A percentile compares a stretch with the other conserved stretches of the same genome.
Evolutionary conservation across 2,797 vertebrate genomes (phyloP).

Genomic region (Eremophila alpestris): DNA sequence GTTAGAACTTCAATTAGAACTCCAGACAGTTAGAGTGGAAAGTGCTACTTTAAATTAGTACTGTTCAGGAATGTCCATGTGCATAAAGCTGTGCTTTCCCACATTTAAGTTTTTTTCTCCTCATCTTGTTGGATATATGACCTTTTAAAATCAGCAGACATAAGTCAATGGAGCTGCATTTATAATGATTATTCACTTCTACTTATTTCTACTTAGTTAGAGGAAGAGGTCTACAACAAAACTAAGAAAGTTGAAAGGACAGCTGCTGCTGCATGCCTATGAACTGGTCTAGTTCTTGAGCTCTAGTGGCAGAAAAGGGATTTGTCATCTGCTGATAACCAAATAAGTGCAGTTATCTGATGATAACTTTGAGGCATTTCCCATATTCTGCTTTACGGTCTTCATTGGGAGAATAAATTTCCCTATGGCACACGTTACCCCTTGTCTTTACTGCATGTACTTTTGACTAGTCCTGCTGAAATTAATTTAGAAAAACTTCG

Average conservation of each 20-base stretch:
- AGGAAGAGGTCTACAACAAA: background rate
- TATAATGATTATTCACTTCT: background rate
- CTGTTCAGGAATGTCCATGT: background rate
- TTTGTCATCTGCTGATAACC: background rate
- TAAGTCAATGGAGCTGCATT: background rate
- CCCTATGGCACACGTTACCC: background rate
- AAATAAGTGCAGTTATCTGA: background rate
- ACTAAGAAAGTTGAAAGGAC: background rate
- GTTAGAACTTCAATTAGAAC: background rate
- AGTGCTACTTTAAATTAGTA: background rate
- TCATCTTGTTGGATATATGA: background rate
- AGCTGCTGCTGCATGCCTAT: background rate
- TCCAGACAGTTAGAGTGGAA: background rate
- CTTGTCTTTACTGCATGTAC: background rate
- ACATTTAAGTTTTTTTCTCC: fast-evolving
- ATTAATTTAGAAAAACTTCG: background rate
- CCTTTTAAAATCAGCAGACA: background rate
- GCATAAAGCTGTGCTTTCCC: background rate
- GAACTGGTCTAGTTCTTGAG: background rate
- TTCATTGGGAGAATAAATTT: background rate
- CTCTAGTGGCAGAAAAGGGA: background rate
- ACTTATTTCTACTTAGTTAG: background rate
- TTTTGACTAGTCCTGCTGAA: background rate
- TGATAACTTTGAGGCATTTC: background rate
- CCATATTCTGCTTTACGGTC: background rate